Evolutionary conservation across 2,113 vertebrate genomes (phyloP).

Genomic region (Dicaeum eximium): DNA sequence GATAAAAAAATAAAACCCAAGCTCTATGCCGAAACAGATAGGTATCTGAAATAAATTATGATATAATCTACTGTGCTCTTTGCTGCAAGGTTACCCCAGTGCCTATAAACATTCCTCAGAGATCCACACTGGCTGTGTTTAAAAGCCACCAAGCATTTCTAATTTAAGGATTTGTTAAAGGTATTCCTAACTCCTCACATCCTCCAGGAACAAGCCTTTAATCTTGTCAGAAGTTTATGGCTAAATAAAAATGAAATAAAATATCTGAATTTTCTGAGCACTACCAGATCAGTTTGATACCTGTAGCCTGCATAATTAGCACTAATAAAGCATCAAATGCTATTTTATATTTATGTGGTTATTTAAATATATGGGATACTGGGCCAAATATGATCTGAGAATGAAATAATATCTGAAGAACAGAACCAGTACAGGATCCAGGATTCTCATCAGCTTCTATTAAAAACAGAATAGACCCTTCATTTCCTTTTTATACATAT

Average conservation of each 20-base stretch:
- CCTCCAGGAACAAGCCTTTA: background rate
- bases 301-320: background rate
- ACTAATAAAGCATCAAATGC: background rate
- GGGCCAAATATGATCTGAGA: background rate
- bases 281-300: background rate
- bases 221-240: conserved; percentile 3
- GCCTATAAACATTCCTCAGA: conserved; percentile 10
- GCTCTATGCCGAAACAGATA: conserved; percentile 3
- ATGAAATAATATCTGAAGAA: background rate
- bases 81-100: conserved; percentile 29
- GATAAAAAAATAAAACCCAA: conserved; percentile 1
- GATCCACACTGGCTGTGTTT: background rate
- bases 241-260: background rate
- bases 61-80: conserved; percentile 7
- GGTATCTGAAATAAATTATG: conserved; percentile 40
- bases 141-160: background rate
- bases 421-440: background rate
- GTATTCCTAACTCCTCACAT: background rate
- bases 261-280: background rate
- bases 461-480: background rate
- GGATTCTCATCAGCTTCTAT: background rate
- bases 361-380: background rate
- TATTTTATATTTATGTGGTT: background rate
- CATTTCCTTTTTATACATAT: background rate
- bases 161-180: conserved; percentile 17